phyloP scores from a whole-genome alignment of 2,888 invertebrate species.

The Andrena hattorfiana region DNA sequence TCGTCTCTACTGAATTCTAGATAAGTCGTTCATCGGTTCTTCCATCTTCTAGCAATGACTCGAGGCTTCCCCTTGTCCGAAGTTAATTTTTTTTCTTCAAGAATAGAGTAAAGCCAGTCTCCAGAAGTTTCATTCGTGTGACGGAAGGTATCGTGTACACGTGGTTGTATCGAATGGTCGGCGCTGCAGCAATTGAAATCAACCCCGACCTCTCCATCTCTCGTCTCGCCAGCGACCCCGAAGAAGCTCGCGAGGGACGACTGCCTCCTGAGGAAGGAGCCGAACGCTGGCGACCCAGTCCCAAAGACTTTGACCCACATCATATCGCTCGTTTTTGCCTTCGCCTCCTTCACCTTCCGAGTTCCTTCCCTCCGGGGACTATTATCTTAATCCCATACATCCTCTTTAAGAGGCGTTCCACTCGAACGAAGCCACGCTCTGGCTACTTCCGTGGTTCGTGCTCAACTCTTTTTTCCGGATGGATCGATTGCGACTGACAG shows the following conservation, averaged over 20 bases:
- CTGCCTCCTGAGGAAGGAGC: slow-evolving; percentile 70
- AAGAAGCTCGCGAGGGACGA: slow-evolving; percentile 72
- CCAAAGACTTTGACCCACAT: slow-evolving; percentile 83
- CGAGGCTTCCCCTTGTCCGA: too few species aligned
- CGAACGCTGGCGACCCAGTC: slow-evolving; percentile 80
- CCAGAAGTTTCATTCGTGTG: too few species aligned
- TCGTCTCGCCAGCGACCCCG: slow-evolving; percentile 64
- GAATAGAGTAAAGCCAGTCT: too few species aligned
- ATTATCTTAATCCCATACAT: slow-evolving; percentile 84
- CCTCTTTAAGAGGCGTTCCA: slow-evolving; percentile 80
- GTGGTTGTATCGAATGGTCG: slow-evolving; percentile 36
- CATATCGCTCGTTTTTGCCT: slow-evolving; percentile 84
- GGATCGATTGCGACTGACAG: slow-evolving; percentile 14
- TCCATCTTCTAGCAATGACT: too few species aligned
- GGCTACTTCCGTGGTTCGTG: slow-evolving; percentile 44
- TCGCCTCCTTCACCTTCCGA: slow-evolving; percentile 72
- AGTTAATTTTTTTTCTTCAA: too few species aligned
- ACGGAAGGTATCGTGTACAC: neutral
- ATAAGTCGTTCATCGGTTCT: too few species aligned
- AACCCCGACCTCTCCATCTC: slow-evolving; percentile 64
- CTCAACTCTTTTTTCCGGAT: slow-evolving; percentile 6
- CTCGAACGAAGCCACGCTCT: slow-evolving; percentile 31
- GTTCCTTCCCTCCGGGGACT: slow-evolving; percentile 81
- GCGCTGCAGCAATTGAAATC: slow-evolving; percentile 70
- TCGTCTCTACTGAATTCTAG: too few species aligned